Percentiles rank a stretch among this genome's conserved stretches.
Conservation (phyloP, 2,888 invertebrate genomes). For the Cactoblastis cactorum region DNA sequence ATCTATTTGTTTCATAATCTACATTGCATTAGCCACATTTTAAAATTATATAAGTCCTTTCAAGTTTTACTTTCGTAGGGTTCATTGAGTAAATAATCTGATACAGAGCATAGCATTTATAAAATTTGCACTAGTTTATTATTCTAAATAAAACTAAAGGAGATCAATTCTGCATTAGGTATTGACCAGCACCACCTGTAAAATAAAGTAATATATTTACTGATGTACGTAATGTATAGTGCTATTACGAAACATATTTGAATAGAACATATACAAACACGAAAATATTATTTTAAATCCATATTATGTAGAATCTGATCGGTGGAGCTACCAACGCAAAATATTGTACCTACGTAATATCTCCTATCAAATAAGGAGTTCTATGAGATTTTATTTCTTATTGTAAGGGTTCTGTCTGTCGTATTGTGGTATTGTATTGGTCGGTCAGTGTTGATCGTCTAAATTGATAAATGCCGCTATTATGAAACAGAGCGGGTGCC, state of each 20-base stretch:
- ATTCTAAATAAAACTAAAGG: constrained; percentile 62
- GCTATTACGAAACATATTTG: too few relatives aligned
- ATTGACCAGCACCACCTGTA: constrained; percentile 41
- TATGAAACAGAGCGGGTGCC: constrained; percentile 31
- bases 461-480: constrained; percentile 49
- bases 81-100: constrained; percentile 32
- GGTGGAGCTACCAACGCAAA: too few relatives aligned
- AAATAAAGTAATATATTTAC: constrained; percentile 24
- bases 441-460: constrained; percentile 22
- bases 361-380: too few relatives aligned
- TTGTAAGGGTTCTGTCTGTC: constrained; percentile 1
- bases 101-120: constrained; percentile 50
- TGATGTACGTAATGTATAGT: too few relatives aligned
- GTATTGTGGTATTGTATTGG: constrained; percentile 1
- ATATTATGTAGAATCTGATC: too few relatives aligned
- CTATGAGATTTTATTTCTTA: background rate
- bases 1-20: constrained; percentile 1
- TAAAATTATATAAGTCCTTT: background rate
- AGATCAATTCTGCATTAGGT: constrained; percentile 64
- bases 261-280: too few relatives aligned
- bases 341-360: too few relatives aligned
- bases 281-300: too few relatives aligned
- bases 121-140: constrained; percentile 58
- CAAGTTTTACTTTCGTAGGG: background rate
- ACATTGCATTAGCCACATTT: constrained; percentile 27